These are phyloP conservation scores for Gonatopus flavifemur DNA, from an alignment of 1,140 invertebrate genomes.

Conservation along the genomic window DNA sequence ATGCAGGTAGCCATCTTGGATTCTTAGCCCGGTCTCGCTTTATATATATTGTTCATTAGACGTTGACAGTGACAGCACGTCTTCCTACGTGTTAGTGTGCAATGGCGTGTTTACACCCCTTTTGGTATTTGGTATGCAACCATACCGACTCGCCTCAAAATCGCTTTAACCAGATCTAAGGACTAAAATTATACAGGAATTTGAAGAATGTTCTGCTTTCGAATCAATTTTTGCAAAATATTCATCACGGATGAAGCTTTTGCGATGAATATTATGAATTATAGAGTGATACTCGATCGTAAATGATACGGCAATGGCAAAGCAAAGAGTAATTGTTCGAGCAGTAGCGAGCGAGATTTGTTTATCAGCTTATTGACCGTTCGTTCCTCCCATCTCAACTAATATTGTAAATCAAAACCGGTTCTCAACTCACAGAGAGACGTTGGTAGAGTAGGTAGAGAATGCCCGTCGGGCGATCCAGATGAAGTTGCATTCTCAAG, in stretches of 20 bases:
- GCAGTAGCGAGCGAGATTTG: constrained; percentile 34
- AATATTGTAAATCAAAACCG: constrained; percentile 37
- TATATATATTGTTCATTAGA: constrained; percentile 48
- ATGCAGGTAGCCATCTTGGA: constrained; percentile 45
- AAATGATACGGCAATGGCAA: no score
- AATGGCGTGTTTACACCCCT: background rate
- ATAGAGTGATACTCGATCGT: no score
- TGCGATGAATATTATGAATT: background rate
- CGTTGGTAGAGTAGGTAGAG: background rate
- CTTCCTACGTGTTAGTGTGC: background rate
- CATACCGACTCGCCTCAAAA: no score
- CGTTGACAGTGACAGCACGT: constrained; percentile 43
- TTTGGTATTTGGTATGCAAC: no score
- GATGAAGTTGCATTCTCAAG: constrained; percentile 35
- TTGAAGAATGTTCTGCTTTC: no score
- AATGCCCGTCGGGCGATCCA: constrained; percentile 19
- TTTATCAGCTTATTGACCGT: constrained; percentile 35
- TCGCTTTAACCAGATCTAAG: no score
- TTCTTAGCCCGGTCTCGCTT: constrained; percentile 39
- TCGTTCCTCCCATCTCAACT: constrained; percentile 27
- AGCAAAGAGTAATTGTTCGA: constrained; percentile 27
- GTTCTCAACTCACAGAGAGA: constrained; percentile 17
- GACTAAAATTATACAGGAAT: no score
- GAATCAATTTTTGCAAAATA: no score
- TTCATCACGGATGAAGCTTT: background rate